Base-by-base conservation (phyloP, 2,113 vertebrate species). In the Microcebus ravelobensis region DNA sequence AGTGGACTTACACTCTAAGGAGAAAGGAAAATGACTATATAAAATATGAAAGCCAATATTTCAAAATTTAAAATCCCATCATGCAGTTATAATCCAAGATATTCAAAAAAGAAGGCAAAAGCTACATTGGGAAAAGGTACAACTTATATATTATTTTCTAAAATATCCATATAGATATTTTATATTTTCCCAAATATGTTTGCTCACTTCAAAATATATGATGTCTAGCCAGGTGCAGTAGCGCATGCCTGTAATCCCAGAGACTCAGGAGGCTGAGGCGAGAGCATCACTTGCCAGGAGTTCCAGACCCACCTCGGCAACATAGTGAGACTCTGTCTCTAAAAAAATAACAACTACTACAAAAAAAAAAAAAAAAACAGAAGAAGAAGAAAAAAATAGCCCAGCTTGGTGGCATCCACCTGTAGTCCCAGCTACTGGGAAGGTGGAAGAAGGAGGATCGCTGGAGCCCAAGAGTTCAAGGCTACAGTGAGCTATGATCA, bases 21-120 rank as follows among this genome's bases (percentile, higher is more conserved):
- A 77, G 2, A 73, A 73, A 29, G 71, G 42, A 73, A 73, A 73
- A 27, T 89, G 67, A 14, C 23, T 83, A 36, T 42, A 76, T 80
- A 52, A 90, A 96, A 95, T 61, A 31, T 61, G 48, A 90, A 88
- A 86, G 80, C n/a, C 94, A 93, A 31, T 93, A 93, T 82, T 82
- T 83, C 31, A 76, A 86, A 96, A 86, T 77, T 87, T 29, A 96
- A 89, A 95, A 61, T 92, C 27, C 48, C 79, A 15, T 87, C 74
- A 77, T 86, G 61, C 52, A 83, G 1, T 90, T 90, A 34, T 77
- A 87, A 92, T 52, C 36, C 6, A 95, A 83, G 94, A 79, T 82
- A 27, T 79, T 90, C 15, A 68, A 94, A 84, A 84, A 50, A 6
- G 8, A 68, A 94, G 86, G 21, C 52, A 97, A 71, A 86, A 11